Evolutionary conservation across 1,140 invertebrate genomes (phyloP).

Genomic region (Daktulosphaira vitifoliae): DNA sequence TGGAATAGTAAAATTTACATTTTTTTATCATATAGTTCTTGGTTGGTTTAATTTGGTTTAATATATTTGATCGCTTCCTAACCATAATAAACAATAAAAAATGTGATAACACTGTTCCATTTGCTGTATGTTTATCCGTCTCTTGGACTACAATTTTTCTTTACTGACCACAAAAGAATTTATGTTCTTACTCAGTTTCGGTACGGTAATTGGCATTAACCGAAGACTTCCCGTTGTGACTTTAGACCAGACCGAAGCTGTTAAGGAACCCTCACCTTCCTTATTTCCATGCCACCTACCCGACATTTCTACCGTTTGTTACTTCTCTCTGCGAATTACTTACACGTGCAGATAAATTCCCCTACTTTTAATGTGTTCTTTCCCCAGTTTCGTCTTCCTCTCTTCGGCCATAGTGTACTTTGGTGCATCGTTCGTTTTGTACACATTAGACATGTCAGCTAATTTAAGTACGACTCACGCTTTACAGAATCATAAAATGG

Average conservation of each 20-base stretch:
- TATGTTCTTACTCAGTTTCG: neutral
- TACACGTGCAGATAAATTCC: neutral
- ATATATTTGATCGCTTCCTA: too few species aligned
- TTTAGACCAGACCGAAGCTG: neutral
- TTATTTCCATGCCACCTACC: neutral
- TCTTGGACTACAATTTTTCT: neutral
- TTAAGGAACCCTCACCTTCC: neutral
- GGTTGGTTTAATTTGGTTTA: neutral
- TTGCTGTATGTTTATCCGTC: too few species aligned
- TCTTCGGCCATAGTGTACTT: too few species aligned
- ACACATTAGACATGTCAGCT: too few species aligned
- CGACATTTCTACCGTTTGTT: neutral
- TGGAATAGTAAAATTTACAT: neutral
- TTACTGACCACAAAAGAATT: neutral
- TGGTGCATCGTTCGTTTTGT: too few species aligned
- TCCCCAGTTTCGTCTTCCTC: too few species aligned
- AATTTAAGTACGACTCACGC: too few species aligned
- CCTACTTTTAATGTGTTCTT: neutral
- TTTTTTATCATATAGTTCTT: too few species aligned
- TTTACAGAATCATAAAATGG: too few species aligned
- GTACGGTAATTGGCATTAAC: conserved; percentile 23
- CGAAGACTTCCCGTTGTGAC: conserved; percentile 8
- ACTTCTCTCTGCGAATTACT: conserved; percentile 1
- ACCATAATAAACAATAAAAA: conserved; percentile 4
- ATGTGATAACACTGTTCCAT: conserved; percentile 25